Evolutionary conservation across 2,888 invertebrate species (phyloP).

Genomic region (Phaonia tiefii): DNA sequence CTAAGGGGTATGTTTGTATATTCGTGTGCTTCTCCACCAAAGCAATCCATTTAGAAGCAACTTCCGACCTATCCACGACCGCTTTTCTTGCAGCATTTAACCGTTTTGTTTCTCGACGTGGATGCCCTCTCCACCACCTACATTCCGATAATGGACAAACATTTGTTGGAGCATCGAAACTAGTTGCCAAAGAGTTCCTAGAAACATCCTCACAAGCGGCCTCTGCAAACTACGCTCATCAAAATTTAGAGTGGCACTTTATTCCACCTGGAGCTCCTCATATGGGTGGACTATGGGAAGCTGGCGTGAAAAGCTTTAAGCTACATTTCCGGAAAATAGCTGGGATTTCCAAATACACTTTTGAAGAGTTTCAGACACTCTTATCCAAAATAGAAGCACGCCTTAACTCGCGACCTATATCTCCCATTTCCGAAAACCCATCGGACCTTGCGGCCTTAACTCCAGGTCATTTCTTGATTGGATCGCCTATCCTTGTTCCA

Average conservation of each 20-base stretch:
- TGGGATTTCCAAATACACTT: background rate
- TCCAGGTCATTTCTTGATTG: slow-evolving; percentile 34
- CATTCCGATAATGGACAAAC: slow-evolving; percentile 58
- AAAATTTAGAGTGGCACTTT: slow-evolving; percentile 5
- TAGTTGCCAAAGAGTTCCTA: slow-evolving; percentile 10
- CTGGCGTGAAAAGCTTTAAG: background rate
- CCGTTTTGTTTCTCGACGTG: slow-evolving; percentile 53
- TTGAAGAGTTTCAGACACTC: background rate
- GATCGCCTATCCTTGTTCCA: slow-evolving; percentile 3
- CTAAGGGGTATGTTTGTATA: slow-evolving; percentile 59
- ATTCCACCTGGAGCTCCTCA: slow-evolving; percentile 40
- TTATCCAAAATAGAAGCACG: background rate
- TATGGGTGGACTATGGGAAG: slow-evolving; percentile 24
- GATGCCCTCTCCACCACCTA: slow-evolving; percentile 31
- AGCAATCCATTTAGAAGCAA: slow-evolving; percentile 50
- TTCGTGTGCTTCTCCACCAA: slow-evolving; percentile 62
- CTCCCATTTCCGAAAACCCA: no score
- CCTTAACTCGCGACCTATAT: no score
- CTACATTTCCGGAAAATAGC: background rate
- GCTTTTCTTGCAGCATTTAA: slow-evolving; percentile 38
- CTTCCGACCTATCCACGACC: no score
- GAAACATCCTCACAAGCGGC: background rate
- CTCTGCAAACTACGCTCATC: background rate
- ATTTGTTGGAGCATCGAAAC: slow-evolving; percentile 30
- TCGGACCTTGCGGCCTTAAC: background rate